Percentiles rank a stretch among this genome's conserved stretches.
These are phyloP conservation scores for Troides oblongomaculatus DNA, from an alignment of 2,888 invertebrate species.

Conservation along the genomic window DNA sequence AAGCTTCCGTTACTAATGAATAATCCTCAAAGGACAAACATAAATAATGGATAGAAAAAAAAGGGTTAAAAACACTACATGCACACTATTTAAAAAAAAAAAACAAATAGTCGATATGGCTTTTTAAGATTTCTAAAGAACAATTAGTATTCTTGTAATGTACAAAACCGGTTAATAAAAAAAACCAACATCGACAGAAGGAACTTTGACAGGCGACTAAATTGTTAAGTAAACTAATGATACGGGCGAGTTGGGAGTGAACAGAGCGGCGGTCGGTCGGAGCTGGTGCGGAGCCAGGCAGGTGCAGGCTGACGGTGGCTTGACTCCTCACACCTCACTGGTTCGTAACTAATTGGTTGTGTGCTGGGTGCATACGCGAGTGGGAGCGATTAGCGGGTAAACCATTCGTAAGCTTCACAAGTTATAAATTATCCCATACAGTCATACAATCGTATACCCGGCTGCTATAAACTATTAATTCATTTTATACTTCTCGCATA, in stretches of 20 bases:
- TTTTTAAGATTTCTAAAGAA: not conserved
- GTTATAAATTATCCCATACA: no score
- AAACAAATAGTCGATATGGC: conserved; percentile 7
- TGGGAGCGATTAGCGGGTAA: conserved; percentile 32
- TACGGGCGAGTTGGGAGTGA: conserved; percentile 43
- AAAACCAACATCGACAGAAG: conserved; percentile 33
- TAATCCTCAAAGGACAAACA: no score
- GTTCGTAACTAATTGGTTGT: conserved; percentile 44
- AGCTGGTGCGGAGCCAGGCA: conserved; percentile 41
- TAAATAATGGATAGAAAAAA: no score
- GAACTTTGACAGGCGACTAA: conserved; percentile 53
- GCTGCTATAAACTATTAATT: no score
- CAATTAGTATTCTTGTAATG: conserved; percentile 13
- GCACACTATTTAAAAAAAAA: not conserved
- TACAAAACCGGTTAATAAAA: conserved; percentile 27
- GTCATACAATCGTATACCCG: no score
- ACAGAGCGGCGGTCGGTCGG: conserved; percentile 43
- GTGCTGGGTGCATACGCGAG: conserved; percentile 44
- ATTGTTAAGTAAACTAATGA: conserved; percentile 50
- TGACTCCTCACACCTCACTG: conserved; percentile 50
- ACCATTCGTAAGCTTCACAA: not conserved
- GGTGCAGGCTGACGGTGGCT: conserved; percentile 58
- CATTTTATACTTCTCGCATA: no score
- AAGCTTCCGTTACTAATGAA: no score
- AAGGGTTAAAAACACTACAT: not conserved